These are phyloP conservation scores for Sialia sialis DNA, from an alignment of 2,113 vertebrate species.

Conservation along the genomic window DNA sequence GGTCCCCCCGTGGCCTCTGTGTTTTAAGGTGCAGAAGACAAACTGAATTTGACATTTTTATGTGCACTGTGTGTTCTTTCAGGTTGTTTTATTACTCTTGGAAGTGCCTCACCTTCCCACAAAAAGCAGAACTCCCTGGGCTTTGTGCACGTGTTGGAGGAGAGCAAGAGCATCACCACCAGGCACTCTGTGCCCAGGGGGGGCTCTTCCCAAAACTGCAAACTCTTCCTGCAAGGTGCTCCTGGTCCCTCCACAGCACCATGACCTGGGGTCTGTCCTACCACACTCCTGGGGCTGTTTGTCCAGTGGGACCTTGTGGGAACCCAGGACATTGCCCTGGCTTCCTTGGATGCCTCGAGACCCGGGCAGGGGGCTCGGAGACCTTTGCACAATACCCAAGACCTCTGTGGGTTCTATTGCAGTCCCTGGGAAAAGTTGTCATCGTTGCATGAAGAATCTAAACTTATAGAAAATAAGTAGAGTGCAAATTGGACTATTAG, in stretches of 20 bases:
- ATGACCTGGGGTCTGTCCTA: background rate
- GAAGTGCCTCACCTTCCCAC: background rate
- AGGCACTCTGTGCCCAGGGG: background rate
- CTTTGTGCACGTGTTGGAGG: background rate
- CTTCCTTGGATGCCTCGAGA: no score
- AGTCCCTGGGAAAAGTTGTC: no score
- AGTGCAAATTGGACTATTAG: no score
- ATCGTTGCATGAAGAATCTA: no score
- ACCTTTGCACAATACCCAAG: no score
- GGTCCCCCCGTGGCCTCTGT: background rate
- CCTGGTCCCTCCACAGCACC: background rate
- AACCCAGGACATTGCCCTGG: no score
- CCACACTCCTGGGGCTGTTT: background rate
- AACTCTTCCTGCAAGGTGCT: background rate
- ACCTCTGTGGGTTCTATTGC: no score
- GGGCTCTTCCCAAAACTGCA: background rate
- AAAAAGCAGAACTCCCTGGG: background rate
- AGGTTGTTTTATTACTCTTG: background rate
- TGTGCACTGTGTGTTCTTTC: background rate
- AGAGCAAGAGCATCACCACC: rapidly evolving
- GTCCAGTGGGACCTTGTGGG: background rate
- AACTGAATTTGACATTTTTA: background rate
- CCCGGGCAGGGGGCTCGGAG: no score
- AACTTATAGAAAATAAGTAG: no score
- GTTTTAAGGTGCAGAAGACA: background rate